These are phyloP conservation scores for Nannoperca obscura DNA, from an alignment of 2,797 vertebrate species.

Conservation along the genomic window DNA sequence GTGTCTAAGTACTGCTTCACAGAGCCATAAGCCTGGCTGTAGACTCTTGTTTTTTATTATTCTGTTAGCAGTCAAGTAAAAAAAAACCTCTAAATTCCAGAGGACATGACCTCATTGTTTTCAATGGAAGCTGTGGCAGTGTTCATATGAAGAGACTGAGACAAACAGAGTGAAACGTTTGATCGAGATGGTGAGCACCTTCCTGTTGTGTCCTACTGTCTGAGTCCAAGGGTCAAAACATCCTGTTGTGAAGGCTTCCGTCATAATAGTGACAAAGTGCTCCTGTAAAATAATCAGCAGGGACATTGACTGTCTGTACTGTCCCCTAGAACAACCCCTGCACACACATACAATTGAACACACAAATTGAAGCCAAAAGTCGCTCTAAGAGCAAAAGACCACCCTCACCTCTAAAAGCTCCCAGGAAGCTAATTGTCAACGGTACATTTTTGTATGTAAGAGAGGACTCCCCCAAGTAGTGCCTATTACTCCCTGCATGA, in stretches of 20 bases:
- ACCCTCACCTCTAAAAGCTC: constrained; percentile 39
- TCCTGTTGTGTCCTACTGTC: constrained; percentile 7
- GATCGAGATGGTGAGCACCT: constrained; percentile 16
- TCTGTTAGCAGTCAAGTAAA: background rate
- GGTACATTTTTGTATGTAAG: constrained; percentile 72
- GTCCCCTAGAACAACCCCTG: background rate
- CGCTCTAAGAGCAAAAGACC: constrained; percentile 39
- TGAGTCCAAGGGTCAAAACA: constrained; percentile 39
- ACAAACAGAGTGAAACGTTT: constrained; percentile 24
- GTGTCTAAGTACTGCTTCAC: background rate
- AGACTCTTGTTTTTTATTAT: background rate
- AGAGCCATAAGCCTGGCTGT: background rate
- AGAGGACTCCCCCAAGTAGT: constrained; percentile 70
- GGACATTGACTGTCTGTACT: constrained; percentile 1
- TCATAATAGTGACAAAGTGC: constrained; percentile 18
- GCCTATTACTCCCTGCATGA: constrained; percentile 78
- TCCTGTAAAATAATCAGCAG: constrained; percentile 31
- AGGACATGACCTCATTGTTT: constrained; percentile 20
- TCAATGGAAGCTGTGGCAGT: background rate
- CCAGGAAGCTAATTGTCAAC: constrained; percentile 74
- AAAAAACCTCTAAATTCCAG: background rate
- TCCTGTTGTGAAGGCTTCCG: constrained; percentile 23
- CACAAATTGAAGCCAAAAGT: constrained; percentile 45
- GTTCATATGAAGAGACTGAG: constrained; percentile 13
- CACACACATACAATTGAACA: constrained; percentile 5